Evolutionary conservation across 2,797 vertebrate genomes (phyloP), one percentile per base, ranked within the genome.

Genomic region (Leptatherina wallacei): DNA sequence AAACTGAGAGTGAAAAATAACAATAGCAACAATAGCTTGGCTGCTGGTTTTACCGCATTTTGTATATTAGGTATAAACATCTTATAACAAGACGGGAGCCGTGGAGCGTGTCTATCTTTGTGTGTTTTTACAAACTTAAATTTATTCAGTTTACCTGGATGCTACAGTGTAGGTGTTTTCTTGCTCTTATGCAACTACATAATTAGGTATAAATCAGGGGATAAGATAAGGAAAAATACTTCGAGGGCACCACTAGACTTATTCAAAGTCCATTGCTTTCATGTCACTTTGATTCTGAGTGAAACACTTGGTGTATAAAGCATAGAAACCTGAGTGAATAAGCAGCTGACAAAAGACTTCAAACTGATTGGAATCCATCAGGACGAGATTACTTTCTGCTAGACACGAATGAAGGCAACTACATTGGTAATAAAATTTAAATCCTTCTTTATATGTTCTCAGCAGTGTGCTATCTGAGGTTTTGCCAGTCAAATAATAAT

Each of bases 1-100:
- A 63, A 59, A 66, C 42, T n/a, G 60, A 70, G 32, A 66, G 57
- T 76, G 27, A 30, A 72, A 65, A 82, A 75, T 54, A 73, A 72
- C 63, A 83, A 75, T 51, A 71, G 56, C 27, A 66, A 0, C 4
- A 44, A 40, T 20, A 36, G 35, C 38, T 58, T 64, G 61, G 60
- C 70, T 4, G 24, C 24, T 27, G 24, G 24, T 27, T 27, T 27
- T 18, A 47, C 44, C 20, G 6, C 20, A 20, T 47, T 47, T 47
- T 1, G 18, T 47, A 47, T 47, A 47, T 44, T 44, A 14, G 2
- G 18, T 47, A 4, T 3, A n/a, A 20, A 47, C 14, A n/a, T 47
- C 44, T 47, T 1, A 16, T 20, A 47, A 47, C 1, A 7, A 20
- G 44, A 47, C 16, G 6, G 20, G 16, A 44, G 42, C 16, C 1